Evolutionary conservation across 1,140 invertebrate genomes (phyloP).

Genomic region (Hirudo medicinalis): DNA sequence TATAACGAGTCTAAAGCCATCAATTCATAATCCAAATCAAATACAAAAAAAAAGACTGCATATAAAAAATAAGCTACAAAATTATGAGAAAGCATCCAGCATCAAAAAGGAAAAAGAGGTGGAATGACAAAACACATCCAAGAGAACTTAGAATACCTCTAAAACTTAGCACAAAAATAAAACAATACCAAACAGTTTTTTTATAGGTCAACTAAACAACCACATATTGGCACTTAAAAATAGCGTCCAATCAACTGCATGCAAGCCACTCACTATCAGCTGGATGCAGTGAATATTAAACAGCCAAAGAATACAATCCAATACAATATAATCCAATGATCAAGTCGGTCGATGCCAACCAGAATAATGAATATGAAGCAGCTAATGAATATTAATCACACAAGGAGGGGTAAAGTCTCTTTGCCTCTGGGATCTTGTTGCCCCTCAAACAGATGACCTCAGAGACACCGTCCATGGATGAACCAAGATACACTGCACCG

Average conservation of each 20-base stretch:
- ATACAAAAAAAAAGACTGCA: too few species aligned
- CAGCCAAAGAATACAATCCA: neutral
- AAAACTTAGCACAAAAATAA: too few species aligned
- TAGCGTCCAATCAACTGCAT: neutral
- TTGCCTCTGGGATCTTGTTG: slow-evolving; percentile 5
- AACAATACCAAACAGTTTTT: too few species aligned
- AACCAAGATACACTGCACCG: slow-evolving; percentile 43
- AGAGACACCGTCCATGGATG: slow-evolving; percentile 22
- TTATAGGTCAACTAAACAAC: neutral
- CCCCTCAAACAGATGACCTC: slow-evolving; percentile 20
- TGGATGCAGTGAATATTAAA: neutral
- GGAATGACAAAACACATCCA: too few species aligned
- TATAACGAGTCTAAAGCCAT: too few species aligned
- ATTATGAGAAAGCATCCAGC: too few species aligned
- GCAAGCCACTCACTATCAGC: neutral
- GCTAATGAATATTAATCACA: neutral
- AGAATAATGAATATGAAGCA: neutral
- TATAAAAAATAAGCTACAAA: too few species aligned
- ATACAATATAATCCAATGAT: neutral
- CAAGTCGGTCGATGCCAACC: neutral
- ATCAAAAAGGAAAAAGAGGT: too few species aligned
- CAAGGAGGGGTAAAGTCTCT: neutral
- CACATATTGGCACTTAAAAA: neutral
- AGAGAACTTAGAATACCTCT: too few species aligned
- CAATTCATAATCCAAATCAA: too few species aligned